These are phyloP conservation scores for Geotrypetes seraphini DNA, from an alignment of 2,797 vertebrate species.

Conservation along the genomic window DNA sequence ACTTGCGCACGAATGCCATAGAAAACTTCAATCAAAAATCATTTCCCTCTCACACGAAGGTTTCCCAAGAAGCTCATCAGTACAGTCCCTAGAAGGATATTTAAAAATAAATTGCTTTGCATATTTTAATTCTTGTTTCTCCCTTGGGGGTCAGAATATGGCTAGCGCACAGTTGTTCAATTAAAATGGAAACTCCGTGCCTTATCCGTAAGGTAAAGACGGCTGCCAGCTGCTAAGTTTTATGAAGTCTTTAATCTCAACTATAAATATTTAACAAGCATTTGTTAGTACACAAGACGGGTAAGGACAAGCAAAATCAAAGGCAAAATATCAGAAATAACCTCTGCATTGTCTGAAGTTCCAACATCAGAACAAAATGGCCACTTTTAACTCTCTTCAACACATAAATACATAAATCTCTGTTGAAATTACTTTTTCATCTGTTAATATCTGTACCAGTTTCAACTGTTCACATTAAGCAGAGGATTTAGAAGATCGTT, in stretches of 20 bases:
- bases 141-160: slow-evolving; percentile 50
- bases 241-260: slow-evolving; percentile 64
- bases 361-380: slow-evolving; percentile 21
- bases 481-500: slow-evolving; percentile 23
- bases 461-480: slow-evolving; percentile 22
- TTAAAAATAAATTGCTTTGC: slow-evolving; percentile 43
- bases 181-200: slow-evolving; percentile 58
- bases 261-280: slow-evolving; percentile 71
- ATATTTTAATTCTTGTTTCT: slow-evolving; percentile 45
- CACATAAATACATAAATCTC: too few relatives aligned
- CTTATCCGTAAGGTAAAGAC: slow-evolving; percentile 56
- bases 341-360: slow-evolving; percentile 28
- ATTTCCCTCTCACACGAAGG: slow-evolving; percentile 35
- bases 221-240: slow-evolving; percentile 59
- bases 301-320: slow-evolving; percentile 56
- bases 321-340: slow-evolving; percentile 36
- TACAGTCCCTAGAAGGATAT: slow-evolving; percentile 17
- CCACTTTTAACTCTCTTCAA: slow-evolving; percentile 8
- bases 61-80: slow-evolving; percentile 25
- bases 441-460: too few relatives aligned
- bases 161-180: slow-evolving; percentile 58
- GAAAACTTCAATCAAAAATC: too few relatives aligned
- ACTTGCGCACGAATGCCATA: too few relatives aligned
- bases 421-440: too few relatives aligned
- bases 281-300: slow-evolving; percentile 52